Conservation (phyloP, 92 coral and sea anemone species). For the Actinostola sp. region DNA sequence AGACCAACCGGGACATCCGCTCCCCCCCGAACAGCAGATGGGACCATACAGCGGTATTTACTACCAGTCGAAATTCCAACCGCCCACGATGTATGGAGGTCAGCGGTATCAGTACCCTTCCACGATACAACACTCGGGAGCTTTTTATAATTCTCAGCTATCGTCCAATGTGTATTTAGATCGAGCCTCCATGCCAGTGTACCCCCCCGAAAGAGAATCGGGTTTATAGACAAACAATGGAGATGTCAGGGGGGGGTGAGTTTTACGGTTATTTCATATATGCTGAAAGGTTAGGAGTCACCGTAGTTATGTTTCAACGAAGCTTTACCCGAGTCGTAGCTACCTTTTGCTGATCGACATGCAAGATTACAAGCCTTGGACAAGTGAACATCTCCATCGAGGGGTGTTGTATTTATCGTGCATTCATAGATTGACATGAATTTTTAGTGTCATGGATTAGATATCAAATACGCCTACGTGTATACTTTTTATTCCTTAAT, state of each 20-base stretch:
- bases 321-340: not conserved
- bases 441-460: constrained; percentile 17
- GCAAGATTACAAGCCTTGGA: not conserved
- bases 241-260: constrained; percentile 18
- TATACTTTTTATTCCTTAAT: constrained; percentile 6
- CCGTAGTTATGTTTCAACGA: not conserved
- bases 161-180: constrained; percentile 90
- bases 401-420: constrained; percentile 22
- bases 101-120: constrained; percentile 88
- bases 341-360: not conserved
- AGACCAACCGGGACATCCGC: constrained; percentile 70
- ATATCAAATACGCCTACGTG: constrained; percentile 17
- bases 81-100: constrained; percentile 81
- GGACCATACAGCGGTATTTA: constrained; percentile 91
- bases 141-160: constrained; percentile 89
- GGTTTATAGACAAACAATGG: constrained; percentile 52
- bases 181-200: constrained; percentile 88
- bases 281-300: constrained; percentile 6
- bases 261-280: not conserved
- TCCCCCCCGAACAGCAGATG: constrained; percentile 72
- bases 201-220: constrained; percentile 93
- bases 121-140: constrained; percentile 84
- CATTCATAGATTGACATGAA: constrained; percentile 20
- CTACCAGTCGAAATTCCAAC: constrained; percentile 85
- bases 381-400: constrained; percentile 10